A percentile compares a stretch with the other conserved stretches of the same genome.
These are phyloP conservation scores for Rhinoraja longicauda DNA, from an alignment of 2,797 vertebrate species.

Conservation along the genomic window DNA sequence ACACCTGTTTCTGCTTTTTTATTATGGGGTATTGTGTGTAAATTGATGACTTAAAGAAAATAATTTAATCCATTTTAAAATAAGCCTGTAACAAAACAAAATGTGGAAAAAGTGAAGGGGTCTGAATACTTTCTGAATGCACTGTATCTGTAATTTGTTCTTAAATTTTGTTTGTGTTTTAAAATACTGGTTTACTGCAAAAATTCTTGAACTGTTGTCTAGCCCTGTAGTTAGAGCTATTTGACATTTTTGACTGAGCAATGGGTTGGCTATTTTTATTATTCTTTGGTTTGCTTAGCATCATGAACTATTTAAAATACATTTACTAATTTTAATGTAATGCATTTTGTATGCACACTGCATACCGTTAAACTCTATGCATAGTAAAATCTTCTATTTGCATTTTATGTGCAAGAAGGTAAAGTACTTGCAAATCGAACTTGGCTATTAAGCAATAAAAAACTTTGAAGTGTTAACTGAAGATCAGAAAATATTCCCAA, in stretches of 20 bases:
- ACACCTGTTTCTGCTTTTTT: too few species aligned
- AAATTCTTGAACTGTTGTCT: neutral
- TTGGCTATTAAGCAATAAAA: neutral
- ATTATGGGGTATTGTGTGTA: too few species aligned
- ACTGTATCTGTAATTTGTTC: neutral
- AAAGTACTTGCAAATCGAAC: neutral
- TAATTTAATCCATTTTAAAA: too few species aligned
- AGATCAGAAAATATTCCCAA: neutral
- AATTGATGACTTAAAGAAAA: too few species aligned
- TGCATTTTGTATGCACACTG: neutral
- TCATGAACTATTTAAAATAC: neutral
- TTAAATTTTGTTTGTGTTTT: neutral
- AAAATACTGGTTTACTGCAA: neutral
- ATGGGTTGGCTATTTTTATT: neutral
- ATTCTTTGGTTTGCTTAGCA: neutral
- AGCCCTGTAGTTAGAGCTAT: neutral
- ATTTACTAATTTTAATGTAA: neutral
- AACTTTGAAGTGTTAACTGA: neutral
- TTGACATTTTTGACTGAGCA: neutral
- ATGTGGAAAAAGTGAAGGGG: too few species aligned
- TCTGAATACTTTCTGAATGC: too few species aligned
- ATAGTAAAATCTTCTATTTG: neutral
- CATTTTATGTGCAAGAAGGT: neutral
- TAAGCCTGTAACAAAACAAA: too few species aligned
- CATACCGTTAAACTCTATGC: neutral